phyloP scores from a whole-genome alignment of 2,888 invertebrate genomes.

The Heliconius charithonia region DNA sequence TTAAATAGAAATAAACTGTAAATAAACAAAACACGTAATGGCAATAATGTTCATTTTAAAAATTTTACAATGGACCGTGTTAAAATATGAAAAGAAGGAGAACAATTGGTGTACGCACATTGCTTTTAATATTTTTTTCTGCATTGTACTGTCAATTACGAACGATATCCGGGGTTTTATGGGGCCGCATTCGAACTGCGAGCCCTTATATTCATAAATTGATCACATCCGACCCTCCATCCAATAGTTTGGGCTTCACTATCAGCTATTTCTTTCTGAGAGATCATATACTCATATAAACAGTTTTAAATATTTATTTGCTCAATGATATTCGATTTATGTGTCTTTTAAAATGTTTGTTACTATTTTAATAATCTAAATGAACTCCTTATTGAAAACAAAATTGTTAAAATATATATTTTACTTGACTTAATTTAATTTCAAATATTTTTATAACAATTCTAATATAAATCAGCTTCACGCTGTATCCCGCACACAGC shows the following conservation, averaged over 20 bases:
- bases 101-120: constrained; percentile 5
- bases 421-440: too few species aligned
- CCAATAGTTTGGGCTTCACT: neutral
- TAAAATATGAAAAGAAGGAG: constrained; percentile 9
- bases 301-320: neutral
- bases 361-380: too few species aligned
- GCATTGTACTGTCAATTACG: constrained; percentile 1
- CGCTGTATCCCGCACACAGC: too few species aligned
- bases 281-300: neutral
- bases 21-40: neutral
- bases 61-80: neutral
- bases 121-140: neutral
- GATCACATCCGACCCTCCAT: constrained; percentile 6
- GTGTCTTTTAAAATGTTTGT: too few species aligned
- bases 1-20: neutral
- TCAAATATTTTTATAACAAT: too few species aligned
- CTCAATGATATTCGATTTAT: too few species aligned
- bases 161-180: constrained; percentile 6
- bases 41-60: constrained; percentile 3
- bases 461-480: too few species aligned
- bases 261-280: neutral
- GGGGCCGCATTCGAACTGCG: neutral
- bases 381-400: too few species aligned
- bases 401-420: too few species aligned
- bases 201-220: constrained; percentile 13